Conservation (phyloP, 1,140 invertebrate genomes). For the Megathymus violae region DNA sequence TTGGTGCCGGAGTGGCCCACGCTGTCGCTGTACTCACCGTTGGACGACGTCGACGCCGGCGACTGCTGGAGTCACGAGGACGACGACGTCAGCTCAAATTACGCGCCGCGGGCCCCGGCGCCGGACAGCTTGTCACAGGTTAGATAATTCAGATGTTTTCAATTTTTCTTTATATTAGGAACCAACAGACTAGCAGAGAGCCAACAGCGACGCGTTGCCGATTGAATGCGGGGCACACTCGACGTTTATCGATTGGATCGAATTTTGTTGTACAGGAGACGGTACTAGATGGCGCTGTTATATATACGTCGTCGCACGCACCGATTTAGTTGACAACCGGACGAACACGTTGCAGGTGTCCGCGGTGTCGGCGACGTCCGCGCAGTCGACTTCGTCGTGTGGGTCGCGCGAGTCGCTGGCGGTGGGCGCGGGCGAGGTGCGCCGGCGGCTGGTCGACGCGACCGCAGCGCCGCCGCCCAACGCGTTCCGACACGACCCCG, state of each 20-base stretch:
- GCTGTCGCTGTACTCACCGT: conserved; percentile 68
- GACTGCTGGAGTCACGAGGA: conserved; percentile 96
- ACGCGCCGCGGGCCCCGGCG: conserved; percentile 59
- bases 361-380: conserved; percentile 86
- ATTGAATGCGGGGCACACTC: too few relatives aligned
- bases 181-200: too few relatives aligned
- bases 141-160: neutral
- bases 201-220: too few relatives aligned
- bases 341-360: too few relatives aligned
- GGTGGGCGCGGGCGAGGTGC: conserved; percentile 96
- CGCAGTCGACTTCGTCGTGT: conserved; percentile 95
- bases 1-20: conserved; percentile 84
- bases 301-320: too few relatives aligned
- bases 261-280: too few relatives aligned
- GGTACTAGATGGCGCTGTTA: too few relatives aligned
- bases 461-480: conserved; percentile 90
- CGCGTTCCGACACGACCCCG: conserved; percentile 95
- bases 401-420: conserved; percentile 93
- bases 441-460: conserved; percentile 94
- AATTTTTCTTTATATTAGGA: too few relatives aligned
- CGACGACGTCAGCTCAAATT: conserved; percentile 90
- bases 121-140: conserved; percentile 74
- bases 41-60: conserved; percentile 71
- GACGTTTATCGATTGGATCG: too few relatives aligned
- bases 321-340: too few relatives aligned